phyloP scores from a whole-genome alignment of 1,140 invertebrate species.

The Sarcophaga bullata region DNA sequence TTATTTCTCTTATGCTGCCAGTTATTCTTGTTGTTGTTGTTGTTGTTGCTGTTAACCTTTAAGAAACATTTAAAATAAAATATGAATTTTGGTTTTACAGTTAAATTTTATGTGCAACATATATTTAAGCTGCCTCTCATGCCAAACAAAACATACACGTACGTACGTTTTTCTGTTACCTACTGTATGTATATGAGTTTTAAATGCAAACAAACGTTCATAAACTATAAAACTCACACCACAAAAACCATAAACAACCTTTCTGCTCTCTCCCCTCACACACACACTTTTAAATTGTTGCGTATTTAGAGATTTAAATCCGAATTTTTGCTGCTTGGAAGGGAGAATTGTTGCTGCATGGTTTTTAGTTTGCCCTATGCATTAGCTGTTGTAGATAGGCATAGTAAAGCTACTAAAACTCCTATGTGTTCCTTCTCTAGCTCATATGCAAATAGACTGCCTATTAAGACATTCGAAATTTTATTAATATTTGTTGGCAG shows the following conservation, averaged over 20 bases:
- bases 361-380: too few relatives aligned
- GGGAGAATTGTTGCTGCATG: too few relatives aligned
- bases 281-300: not conserved
- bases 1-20: too few relatives aligned
- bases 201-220: slow-evolving; percentile 6
- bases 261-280: not conserved
- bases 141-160: not conserved
- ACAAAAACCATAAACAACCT: not conserved
- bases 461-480: too few relatives aligned
- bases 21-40: too few relatives aligned
- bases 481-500: too few relatives aligned
- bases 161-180: not conserved
- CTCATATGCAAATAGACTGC: too few relatives aligned
- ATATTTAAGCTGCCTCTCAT: not conserved
- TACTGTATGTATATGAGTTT: not conserved
- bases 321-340: too few relatives aligned
- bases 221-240: slow-evolving; percentile 18
- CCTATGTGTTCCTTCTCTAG: too few relatives aligned
- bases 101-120: slow-evolving; percentile 22
- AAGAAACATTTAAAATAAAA: not conserved
- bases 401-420: too few relatives aligned
- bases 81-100: slow-evolving; percentile 24
- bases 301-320: slow-evolving; percentile 13
- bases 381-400: too few relatives aligned
- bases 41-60: too few relatives aligned